Evolutionary conservation across 1,140 invertebrate species (phyloP).

Genomic region (Gonatopus flavifemur): DNA sequence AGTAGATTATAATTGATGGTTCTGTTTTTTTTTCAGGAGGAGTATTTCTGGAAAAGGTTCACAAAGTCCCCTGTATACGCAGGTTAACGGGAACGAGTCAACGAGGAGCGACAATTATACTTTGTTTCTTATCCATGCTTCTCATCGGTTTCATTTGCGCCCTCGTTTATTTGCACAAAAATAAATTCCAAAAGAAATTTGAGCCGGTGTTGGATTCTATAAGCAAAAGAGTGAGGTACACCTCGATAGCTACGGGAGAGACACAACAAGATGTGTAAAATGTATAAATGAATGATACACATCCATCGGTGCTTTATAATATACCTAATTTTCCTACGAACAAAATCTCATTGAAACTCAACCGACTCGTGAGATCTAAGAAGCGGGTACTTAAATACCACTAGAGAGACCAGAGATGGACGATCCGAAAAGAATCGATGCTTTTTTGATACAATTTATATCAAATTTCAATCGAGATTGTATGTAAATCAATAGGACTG

Average conservation of each 20-base stretch:
- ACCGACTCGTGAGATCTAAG: no score
- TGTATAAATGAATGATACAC: background rate
- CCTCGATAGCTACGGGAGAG: conserved; percentile 64
- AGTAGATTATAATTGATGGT: no score
- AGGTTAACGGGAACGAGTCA: conserved; percentile 44
- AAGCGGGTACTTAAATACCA: no score
- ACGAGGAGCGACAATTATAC: conserved; percentile 58
- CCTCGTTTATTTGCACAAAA: conserved; percentile 65
- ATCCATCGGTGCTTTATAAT: no score
- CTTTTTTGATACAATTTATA: no score
- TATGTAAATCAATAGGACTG: no score
- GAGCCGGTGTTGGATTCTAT: conserved; percentile 68
- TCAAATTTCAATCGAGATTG: no score
- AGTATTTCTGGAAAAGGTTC: conserved; percentile 30
- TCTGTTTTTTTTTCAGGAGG: conserved; percentile 48
- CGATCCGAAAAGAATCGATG: no score
- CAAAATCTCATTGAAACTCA: no score
- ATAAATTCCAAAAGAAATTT: conserved; percentile 61
- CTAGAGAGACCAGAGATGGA: no score
- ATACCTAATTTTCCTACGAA: no score
- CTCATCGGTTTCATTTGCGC: conserved; percentile 60
- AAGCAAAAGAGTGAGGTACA: conserved; percentile 73
- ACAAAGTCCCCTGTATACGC: no score
- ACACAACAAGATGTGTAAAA: conserved; percentile 45
- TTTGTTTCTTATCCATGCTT: conserved; percentile 62